These are phyloP conservation scores for Portevinia maculata DNA, from an alignment of 2,888 invertebrate species.

Conservation along the genomic window DNA sequence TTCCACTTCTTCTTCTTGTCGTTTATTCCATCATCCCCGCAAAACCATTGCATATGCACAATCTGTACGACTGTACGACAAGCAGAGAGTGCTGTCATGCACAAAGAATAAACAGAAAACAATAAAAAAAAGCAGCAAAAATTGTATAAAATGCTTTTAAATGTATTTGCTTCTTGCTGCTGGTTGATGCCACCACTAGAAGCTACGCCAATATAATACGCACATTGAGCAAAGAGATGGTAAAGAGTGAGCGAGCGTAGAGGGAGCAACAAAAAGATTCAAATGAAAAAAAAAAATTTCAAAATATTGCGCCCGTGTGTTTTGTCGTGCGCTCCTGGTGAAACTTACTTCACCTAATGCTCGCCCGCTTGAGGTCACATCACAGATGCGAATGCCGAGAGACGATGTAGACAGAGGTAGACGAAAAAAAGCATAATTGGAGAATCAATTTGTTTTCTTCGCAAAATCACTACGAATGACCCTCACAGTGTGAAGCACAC, in stretches of 20 bases:
- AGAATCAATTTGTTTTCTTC: constrained; percentile 38
- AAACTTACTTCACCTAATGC: constrained; percentile 44
- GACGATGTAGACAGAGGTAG: neutral
- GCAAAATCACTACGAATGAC: constrained; percentile 40
- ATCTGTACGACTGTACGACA: constrained; percentile 1
- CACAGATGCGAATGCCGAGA: constrained; percentile 6
- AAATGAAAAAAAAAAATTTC: constrained; percentile 20
- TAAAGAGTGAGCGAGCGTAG: neutral
- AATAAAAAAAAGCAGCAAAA: constrained; percentile 18
- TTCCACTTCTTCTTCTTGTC: constrained; percentile 48
- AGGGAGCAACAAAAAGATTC: neutral
- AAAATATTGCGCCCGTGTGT: constrained; percentile 35
- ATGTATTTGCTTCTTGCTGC: constrained; percentile 51
- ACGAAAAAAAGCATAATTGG: constrained; percentile 34
- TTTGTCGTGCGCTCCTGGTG: constrained; percentile 30
- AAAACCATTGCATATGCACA: constrained; percentile 52
- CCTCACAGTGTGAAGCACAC: too few species aligned
- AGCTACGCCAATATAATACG: constrained; percentile 20
- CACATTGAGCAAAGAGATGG: constrained; percentile 9
- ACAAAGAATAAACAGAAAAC: constrained; percentile 39
- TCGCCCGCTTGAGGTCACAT: constrained; percentile 32
- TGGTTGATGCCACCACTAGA: constrained; percentile 35
- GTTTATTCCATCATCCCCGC: neutral
- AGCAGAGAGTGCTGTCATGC: constrained; percentile 37
- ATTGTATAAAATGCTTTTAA: constrained; percentile 4